These are phyloP conservation scores for Dermolepida albohirtum DNA, from an alignment of 2,888 invertebrate genomes.

Conservation along the genomic window DNA sequence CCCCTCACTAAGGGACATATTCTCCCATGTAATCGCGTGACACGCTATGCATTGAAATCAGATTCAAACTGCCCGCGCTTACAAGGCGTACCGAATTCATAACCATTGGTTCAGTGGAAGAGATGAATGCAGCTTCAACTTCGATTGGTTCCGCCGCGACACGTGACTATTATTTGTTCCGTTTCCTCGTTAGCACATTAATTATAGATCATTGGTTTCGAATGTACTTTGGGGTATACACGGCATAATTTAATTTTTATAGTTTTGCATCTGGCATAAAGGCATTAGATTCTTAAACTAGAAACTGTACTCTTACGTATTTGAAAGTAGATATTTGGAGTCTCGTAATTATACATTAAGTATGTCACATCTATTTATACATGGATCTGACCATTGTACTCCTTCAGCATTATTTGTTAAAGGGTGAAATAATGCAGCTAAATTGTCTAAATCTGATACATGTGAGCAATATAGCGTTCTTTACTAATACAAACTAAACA, in stretches of 20 bases:
- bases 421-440: too few species aligned
- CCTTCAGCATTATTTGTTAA: too few species aligned
- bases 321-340: too few species aligned
- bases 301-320: too few species aligned
- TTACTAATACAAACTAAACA: too few species aligned
- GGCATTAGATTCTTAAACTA: too few species aligned
- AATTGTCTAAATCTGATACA: too few species aligned
- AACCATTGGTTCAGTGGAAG: constrained; percentile 56
- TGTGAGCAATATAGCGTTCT: too few species aligned
- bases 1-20: constrained; percentile 49
- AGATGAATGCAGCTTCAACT: constrained; percentile 58
- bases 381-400: too few species aligned
- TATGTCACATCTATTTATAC: too few species aligned
- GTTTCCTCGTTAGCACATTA: constrained; percentile 53
- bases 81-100: constrained; percentile 62
- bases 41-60: constrained; percentile 54
- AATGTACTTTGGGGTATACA: constrained; percentile 38
- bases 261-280: constrained; percentile 2
- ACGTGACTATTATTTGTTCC: constrained; percentile 68
- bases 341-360: too few species aligned
- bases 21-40: constrained; percentile 64
- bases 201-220: constrained; percentile 54
- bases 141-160: constrained; percentile 70
- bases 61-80: constrained; percentile 61
- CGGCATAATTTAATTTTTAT: constrained; percentile 34